Evolutionary conservation across 2,888 invertebrate species (phyloP), one percentile per base, ranked within the genome.

Genomic region (Meiosimyza decipiens): DNA sequence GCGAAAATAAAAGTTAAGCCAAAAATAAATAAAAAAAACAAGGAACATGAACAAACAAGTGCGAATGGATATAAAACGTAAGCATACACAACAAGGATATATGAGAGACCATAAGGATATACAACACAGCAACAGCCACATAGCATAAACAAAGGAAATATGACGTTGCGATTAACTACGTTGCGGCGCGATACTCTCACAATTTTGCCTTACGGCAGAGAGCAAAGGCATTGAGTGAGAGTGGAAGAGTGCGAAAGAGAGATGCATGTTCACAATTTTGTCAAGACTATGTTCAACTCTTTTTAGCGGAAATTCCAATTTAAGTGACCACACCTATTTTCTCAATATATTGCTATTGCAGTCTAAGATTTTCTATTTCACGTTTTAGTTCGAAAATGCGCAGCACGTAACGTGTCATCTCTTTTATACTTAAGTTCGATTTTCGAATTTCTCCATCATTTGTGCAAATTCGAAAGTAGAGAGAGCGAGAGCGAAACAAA

Each of bases 81-180:
- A 69, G 40, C 49, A 69, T 64, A 59, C 54, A 40, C n/a, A 57
- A 71, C 52, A 54, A 47, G 67, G 67, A 67, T 72, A 67, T 66
- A 67, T 55, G 63, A 33, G 67, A 40, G 52, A 57, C 72, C 72
- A 64, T 57, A 54, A 67, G 67, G 71, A 57, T 57, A 28, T 18
- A 68, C 69, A 62, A 71, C 67, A 59, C 66, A 74, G 52, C 51
- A 60, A 13, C 71, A 65, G 59, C 60, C 13, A 66, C 54, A 59
- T 15, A 72, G 51, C 71, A 67, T 67, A 73, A 72, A 71, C 68
- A 72, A 71, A 71, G 52, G 71, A 66, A 66, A 67, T 66, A 62
- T 74, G 72, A 74, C 74, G 74, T 76, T 60, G 73, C 76, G 77
- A 73, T 75, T 76, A 76, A 75, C 73, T 73, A 72, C 74, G 71